Percentiles rank a stretch among this genome's conserved stretches.
Evolutionary conservation across 2,888 invertebrate genomes (phyloP).

Genomic region (Chrysolina haemoptera): DNA sequence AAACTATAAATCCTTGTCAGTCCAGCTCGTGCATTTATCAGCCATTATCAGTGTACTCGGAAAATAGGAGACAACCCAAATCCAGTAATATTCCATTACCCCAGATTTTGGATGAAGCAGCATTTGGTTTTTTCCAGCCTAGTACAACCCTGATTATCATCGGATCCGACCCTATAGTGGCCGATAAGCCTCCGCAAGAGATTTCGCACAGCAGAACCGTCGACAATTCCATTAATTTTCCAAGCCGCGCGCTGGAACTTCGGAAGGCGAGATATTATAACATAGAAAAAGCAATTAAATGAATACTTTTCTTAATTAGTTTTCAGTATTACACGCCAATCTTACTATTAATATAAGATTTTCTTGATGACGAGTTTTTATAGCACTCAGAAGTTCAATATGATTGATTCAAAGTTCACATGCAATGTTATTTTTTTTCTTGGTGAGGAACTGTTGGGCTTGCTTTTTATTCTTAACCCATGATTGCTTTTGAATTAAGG

Average conservation of each 20-base stretch:
- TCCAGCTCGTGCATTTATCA: neutral
- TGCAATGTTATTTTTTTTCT: neutral
- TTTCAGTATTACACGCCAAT: conserved; percentile 66
- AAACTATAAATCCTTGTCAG: too few relatives aligned
- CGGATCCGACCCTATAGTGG: conserved; percentile 61
- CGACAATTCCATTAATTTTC: conserved; percentile 70
- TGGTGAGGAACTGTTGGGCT: neutral
- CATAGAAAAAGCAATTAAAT: conserved; percentile 66
- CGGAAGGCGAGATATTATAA: conserved; percentile 64
- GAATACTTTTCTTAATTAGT: conserved; percentile 70
- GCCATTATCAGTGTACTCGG: neutral
- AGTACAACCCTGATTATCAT: conserved; percentile 56
- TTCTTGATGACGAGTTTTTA: conserved; percentile 1
- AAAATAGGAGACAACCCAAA: neutral
- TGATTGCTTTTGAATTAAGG: too few relatives aligned
- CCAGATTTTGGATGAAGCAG: neutral
- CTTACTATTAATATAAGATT: conserved; percentile 41
- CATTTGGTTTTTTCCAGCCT: neutral
- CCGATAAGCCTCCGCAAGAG: conserved; percentile 66
- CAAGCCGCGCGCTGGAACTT: conserved; percentile 65
- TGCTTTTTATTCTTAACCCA: too few relatives aligned
- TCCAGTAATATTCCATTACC: neutral
- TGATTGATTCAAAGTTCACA: neutral
- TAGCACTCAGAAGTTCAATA: neutral
- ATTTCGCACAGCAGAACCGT: conserved; percentile 65